phyloP scores from a whole-genome alignment of 2,797 vertebrate genomes.

The Lerista edwardsae region DNA sequence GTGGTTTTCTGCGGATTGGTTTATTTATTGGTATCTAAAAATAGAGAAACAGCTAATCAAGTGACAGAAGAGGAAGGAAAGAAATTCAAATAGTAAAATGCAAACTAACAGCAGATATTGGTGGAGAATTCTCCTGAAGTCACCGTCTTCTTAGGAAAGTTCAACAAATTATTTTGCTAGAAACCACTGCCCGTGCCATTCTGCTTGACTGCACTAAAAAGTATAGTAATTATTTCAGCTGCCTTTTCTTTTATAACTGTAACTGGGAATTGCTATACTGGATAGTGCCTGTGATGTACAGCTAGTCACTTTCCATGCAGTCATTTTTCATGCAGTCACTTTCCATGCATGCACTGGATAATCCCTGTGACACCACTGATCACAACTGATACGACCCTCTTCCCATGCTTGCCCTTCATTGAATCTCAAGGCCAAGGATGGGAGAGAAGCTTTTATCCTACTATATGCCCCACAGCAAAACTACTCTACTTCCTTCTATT shows the following conservation, averaged over 20 bases:
- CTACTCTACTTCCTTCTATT: background rate
- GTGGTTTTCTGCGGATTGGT: constrained; percentile 79
- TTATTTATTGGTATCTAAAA: constrained; percentile 76
- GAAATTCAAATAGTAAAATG: constrained; percentile 28
- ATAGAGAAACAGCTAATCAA: constrained; percentile 65
- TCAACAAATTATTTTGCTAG: constrained; percentile 28
- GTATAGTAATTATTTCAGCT: background rate
- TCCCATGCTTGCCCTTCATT: no score
- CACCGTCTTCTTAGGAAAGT: constrained; percentile 12
- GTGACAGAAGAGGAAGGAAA: constrained; percentile 51
- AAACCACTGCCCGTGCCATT: background rate
- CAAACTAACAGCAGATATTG: background rate
- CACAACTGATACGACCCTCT: background rate
- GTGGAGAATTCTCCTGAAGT: constrained; percentile 1
- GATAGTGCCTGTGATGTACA: no score
- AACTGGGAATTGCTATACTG: background rate
- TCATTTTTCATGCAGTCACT: background rate
- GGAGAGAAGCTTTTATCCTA: background rate
- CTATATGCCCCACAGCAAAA: background rate
- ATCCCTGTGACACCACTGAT: background rate
- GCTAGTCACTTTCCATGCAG: no score
- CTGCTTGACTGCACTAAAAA: background rate
- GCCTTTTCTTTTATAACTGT: background rate
- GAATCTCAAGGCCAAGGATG: background rate
- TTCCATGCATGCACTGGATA: no score